A percentile compares a stretch with the other conserved stretches of the same genome.
phyloP scores from a whole-genome alignment of 1,140 invertebrate species.

The Heliothis virescens region DNA sequence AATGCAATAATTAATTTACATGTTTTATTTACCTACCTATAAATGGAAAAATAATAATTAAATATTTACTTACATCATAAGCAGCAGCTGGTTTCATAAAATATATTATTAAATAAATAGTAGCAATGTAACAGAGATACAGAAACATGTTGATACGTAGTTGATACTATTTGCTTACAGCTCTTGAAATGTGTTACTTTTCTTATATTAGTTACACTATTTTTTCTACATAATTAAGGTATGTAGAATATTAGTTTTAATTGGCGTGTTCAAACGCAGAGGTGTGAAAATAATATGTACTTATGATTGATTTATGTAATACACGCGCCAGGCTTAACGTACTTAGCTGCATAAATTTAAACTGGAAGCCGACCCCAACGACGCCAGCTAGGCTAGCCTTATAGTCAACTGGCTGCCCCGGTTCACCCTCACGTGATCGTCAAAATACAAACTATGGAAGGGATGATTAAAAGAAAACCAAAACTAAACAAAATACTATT shows the following conservation, averaged over 20 bases:
- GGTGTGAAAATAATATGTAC: neutral
- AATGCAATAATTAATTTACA: too few species aligned
- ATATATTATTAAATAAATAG: neutral
- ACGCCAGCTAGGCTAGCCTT: too few species aligned
- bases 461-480: neutral
- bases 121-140: neutral
- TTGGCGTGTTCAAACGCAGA: neutral
- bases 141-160: neutral
- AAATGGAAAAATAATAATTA: too few species aligned
- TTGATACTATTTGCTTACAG: neutral
- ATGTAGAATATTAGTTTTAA: conserved; percentile 15
- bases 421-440: too few species aligned
- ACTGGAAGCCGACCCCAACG: too few species aligned
- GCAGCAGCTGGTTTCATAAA: neutral
- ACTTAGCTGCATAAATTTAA: neutral
- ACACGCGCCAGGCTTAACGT: too few species aligned
- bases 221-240: neutral
- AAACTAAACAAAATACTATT: conserved; percentile 4
- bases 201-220: neutral
- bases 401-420: too few species aligned
- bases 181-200: neutral
- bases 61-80: conserved; percentile 2
- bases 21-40: too few species aligned
- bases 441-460: neutral
- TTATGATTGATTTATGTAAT: neutral